A percentile compares a stretch with the other conserved stretches of the same genome.
phyloP scores from a whole-genome alignment of 1,140 invertebrate species.

The Ephestia elutella region DNA sequence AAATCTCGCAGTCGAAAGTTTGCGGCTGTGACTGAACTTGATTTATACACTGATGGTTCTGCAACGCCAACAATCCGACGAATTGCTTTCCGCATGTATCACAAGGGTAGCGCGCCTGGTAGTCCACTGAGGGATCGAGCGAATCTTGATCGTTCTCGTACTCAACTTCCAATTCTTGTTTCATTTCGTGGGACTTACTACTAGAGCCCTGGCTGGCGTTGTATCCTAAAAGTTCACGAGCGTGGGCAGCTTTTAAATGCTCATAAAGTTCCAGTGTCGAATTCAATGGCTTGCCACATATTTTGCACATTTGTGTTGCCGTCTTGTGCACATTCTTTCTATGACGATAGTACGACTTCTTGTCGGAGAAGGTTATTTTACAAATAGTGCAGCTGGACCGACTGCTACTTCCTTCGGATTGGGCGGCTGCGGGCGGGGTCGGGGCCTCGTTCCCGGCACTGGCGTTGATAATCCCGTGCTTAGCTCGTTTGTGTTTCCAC shows the following conservation, averaged over 20 bases:
- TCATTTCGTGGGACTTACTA: conserved; percentile 48
- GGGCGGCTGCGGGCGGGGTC: conserved; percentile 21
- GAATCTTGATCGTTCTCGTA: conserved; percentile 54
- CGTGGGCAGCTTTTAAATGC: conserved; percentile 65
- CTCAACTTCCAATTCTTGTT: conserved; percentile 50
- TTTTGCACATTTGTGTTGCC: conserved; percentile 67
- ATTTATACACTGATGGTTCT: conserved; percentile 68
- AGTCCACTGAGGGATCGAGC: conserved; percentile 50
- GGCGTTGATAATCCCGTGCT: conserved; percentile 66
- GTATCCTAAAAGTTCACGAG: conserved; percentile 67
- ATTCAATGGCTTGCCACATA: conserved; percentile 67
- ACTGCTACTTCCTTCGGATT: conserved; percentile 27
- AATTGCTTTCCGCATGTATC: conserved; percentile 70
- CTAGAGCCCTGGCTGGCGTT: conserved; percentile 59
- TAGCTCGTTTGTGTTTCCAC: conserved; percentile 73
- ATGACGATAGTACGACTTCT: conserved; percentile 72
- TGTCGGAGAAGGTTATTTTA: conserved; percentile 69
- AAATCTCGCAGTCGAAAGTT: conserved; percentile 75
- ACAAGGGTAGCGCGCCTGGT: conserved; percentile 66
- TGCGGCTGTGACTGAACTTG: conserved; percentile 47
- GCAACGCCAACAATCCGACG: conserved; percentile 60
- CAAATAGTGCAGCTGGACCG: conserved; percentile 73
- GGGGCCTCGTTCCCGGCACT: conserved; percentile 32
- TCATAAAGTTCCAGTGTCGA: conserved; percentile 68
- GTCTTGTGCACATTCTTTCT: conserved; percentile 70